Evolutionary conservation across 2,797 vertebrate genomes (phyloP).

Genomic region (Mormyrus hasselquistii): DNA sequence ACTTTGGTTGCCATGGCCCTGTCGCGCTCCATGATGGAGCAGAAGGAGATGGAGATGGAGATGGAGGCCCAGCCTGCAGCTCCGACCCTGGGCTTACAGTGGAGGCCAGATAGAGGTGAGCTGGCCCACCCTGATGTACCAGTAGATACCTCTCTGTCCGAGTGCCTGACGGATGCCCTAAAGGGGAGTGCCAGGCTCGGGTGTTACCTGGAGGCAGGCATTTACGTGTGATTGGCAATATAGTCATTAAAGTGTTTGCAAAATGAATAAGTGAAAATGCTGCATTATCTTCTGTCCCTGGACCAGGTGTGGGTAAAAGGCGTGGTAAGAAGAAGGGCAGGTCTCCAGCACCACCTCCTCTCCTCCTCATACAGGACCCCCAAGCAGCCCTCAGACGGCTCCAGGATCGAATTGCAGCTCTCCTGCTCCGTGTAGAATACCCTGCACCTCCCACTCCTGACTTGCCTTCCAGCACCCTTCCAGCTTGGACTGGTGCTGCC

Average conservation of each 20-base stretch:
- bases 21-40: conserved; percentile 78
- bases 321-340: conserved; percentile 51
- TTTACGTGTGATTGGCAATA: background rate
- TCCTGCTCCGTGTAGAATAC: conserved; percentile 59
- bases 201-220: background rate
- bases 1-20: conserved; percentile 80
- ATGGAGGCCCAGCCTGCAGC: conserved; percentile 22
- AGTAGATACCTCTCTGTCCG: background rate
- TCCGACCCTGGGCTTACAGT: conserved; percentile 31
- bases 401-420: conserved; percentile 68
- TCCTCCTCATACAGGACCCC: conserved; percentile 72
- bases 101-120: conserved; percentile 48
- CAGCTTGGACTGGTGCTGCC: conserved; percentile 39
- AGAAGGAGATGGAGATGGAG: conserved; percentile 33
- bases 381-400: conserved; percentile 56
- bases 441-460: conserved; percentile 62
- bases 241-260: background rate
- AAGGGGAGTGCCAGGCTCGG: background rate
- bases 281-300: background rate
- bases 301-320: conserved; percentile 52
- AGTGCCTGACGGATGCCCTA: background rate
- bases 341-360: conserved; percentile 51
- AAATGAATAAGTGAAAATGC: background rate
- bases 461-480: conserved; percentile 62
- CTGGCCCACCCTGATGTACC: background rate